phyloP scores from a whole-genome alignment of 2,888 invertebrate species.

The Pterobdella sp. region DNA sequence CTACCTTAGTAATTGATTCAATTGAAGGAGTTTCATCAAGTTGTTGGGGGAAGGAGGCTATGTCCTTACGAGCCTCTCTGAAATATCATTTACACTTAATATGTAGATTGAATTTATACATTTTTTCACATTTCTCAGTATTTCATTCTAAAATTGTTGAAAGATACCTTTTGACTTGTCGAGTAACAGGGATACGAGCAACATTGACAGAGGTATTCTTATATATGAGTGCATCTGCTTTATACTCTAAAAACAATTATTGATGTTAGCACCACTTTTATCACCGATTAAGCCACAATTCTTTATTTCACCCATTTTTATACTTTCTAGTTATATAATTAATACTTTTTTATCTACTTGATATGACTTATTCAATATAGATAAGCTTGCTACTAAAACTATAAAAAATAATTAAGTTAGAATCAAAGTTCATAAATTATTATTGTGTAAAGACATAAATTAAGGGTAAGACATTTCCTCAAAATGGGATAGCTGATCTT shows the following conservation, averaged over 20 bases:
- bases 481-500: no score
- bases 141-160: no score
- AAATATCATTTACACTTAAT: neutral
- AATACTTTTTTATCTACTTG: no score
- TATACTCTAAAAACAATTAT: constrained; percentile 67
- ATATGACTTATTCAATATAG: neutral
- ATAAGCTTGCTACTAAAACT: neutral
- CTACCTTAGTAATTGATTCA: constrained; percentile 17
- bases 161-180: constrained; percentile 19
- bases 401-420: constrained; percentile 19
- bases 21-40: neutral
- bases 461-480: no score
- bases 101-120: neutral
- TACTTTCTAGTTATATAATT: no score
- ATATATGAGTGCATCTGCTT: constrained; percentile 82
- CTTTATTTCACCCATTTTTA: no score
- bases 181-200: constrained; percentile 72
- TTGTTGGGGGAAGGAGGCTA: neutral
- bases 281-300: no score
- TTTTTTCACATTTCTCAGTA: neutral
- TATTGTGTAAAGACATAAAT: no score
- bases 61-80: constrained; percentile 10
- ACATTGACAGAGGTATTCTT: constrained; percentile 95
- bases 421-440: constrained; percentile 9
- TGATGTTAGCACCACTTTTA: no score